These are phyloP conservation scores for Rhingia campestris DNA, from an alignment of 2,888 invertebrate genomes.

Conservation along the genomic window DNA sequence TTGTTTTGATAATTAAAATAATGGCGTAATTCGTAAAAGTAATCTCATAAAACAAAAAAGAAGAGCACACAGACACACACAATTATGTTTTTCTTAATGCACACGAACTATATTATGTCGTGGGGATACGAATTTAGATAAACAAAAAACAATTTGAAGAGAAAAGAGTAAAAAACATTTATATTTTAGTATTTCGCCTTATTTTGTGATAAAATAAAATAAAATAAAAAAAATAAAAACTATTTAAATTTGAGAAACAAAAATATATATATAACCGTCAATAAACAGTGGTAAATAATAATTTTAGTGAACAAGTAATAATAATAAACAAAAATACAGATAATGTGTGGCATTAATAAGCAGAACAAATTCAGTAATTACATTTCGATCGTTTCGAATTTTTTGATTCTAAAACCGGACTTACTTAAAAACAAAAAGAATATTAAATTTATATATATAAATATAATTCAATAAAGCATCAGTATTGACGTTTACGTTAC, in stretches of 20 bases:
- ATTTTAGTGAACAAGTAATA: constrained; percentile 41
- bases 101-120: constrained; percentile 43
- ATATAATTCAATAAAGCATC: background rate
- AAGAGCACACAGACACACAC: constrained; percentile 1
- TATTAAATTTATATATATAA: constrained; percentile 12
- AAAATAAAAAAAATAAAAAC: constrained; percentile 7
- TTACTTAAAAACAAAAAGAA: constrained; percentile 39
- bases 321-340: constrained; percentile 20
- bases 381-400: constrained; percentile 61
- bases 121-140: constrained; percentile 65
- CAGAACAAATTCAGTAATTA: constrained; percentile 46
- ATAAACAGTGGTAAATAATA: constrained; percentile 39
- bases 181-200: constrained; percentile 72
- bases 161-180: constrained; percentile 21
- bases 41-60: constrained; percentile 51
- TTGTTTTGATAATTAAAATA: constrained; percentile 7
- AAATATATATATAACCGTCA: background rate
- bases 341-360: constrained; percentile 45
- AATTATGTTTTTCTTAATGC: constrained; percentile 14
- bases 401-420: constrained; percentile 71
- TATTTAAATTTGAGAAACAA: constrained; percentile 36
- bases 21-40: constrained; percentile 41
- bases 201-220: constrained; percentile 68
- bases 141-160: constrained; percentile 30
- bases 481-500: too few species aligned